Base-by-base conservation (phyloP, 2,888 invertebrate species). In the Pseudoips prasinana region DNA sequence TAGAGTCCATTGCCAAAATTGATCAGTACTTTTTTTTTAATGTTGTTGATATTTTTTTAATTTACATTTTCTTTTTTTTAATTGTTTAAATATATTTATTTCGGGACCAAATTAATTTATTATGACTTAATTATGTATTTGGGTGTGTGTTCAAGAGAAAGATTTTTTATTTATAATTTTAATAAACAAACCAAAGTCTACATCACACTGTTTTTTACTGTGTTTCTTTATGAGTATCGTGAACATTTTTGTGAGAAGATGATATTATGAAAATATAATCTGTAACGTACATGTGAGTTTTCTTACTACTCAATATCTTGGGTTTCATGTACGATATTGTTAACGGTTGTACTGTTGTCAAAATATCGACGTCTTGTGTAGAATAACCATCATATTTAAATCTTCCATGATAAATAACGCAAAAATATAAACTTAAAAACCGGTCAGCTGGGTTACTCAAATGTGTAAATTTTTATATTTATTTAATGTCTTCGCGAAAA, bases 31-130 rank as follows among this genome's bases (percentile, higher is more conserved):
- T 81, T 76, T 76, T 67, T 75, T 20, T 82, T 77, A 73, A 72
- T 69, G 67, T 77, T 81, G 76, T 85, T 84, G 75, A 72, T n/a
- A n/a, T 82, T 81, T 75, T 71, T 45, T 69, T 78, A 65, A 66
- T 68, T 76, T 75, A 71, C 66, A 64, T 71, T 76, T 78, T 73
- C 68, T 61, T 81, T 81, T 39, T 61, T 81, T 49, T 82, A 77
- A 79, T 80, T 82, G 79, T 85, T 79, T 79, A 65, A 70, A 79
- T 82, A 78, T 83, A 86, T 86, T 87, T 86, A 87, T 89, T 86
- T 87, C 73, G 88, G 87, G 89, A 89, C 84, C 85, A 90, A 89
- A 88, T 85, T 85, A 84, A 84, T 87, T 88, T 88, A 87, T 88
- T 87, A 76, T 77, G 68, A 73, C 75, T 78, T 82, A 64, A 78